Evolutionary conservation across 2,888 invertebrate genomes (phyloP).

Genomic region (Axea sp.): DNA sequence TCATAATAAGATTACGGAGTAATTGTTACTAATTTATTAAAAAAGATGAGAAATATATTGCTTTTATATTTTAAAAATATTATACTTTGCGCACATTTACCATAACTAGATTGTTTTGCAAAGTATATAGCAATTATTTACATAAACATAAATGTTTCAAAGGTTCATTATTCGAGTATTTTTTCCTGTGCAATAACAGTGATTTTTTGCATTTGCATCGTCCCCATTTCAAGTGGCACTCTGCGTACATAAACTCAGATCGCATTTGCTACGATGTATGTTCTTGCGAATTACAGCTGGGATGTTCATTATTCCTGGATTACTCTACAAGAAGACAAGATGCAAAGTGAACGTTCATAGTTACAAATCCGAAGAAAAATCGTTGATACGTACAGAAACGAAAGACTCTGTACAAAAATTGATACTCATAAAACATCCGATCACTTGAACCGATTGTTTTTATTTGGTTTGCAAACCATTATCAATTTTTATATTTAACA

Average conservation of each 20-base stretch:
- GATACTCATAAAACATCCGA: conserved; percentile 21
- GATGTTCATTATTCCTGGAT: conserved; percentile 78
- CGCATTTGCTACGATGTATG: conserved; percentile 69
- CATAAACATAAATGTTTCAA: too few species aligned
- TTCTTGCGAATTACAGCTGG: conserved; percentile 77
- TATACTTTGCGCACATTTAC: too few species aligned
- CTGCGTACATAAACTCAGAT: conserved; percentile 41
- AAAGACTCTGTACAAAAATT: conserved; percentile 35
- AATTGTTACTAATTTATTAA: too few species aligned
- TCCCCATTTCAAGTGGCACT: conserved; percentile 25
- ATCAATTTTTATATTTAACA: too few species aligned
- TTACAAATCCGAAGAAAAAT: conserved; percentile 50
- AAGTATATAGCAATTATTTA: too few species aligned
- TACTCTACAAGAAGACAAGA: conserved; percentile 67
- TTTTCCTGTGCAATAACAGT: conserved; percentile 22
- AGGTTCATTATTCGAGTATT: too few species aligned
- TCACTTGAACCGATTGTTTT: conserved; percentile 8
- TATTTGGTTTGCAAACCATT: too few species aligned
- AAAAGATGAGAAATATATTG: too few species aligned
- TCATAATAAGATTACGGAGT: conserved; percentile 9
- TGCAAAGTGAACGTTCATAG: conserved; percentile 51
- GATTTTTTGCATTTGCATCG: conserved; percentile 35
- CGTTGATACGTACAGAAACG: conserved; percentile 50
- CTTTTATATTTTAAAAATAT: too few species aligned
- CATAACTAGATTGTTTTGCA: too few species aligned